Evolutionary conservation across 2,888 invertebrate genomes (phyloP).

Genomic region (Mystacides longicornis): DNA sequence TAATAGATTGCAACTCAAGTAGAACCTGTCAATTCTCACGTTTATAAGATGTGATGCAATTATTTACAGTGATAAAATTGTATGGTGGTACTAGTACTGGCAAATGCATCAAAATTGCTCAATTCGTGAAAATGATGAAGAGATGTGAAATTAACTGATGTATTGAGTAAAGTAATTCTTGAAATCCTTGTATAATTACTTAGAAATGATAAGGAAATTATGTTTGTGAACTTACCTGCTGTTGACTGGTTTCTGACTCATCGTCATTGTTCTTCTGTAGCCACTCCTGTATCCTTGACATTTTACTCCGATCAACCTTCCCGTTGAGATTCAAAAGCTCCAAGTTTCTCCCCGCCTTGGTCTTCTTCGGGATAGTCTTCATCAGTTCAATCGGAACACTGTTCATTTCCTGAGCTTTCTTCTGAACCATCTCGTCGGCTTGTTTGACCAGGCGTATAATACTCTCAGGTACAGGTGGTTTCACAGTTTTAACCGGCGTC

Average conservation of each 20-base stretch:
- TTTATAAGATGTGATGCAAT: no score
- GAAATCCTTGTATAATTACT: no score
- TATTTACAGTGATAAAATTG: no score
- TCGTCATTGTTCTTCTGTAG: constrained; percentile 42
- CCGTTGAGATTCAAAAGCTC: constrained; percentile 50
- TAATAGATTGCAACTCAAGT: no score
- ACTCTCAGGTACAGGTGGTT: constrained; percentile 38
- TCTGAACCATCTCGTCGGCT: constrained; percentile 71
- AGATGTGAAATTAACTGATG: no score
- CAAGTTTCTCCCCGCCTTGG: constrained; percentile 42
- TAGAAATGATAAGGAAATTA: no score
- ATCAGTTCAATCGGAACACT: constrained; percentile 32
- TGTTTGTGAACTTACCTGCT: constrained; percentile 20
- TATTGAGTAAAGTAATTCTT: no score
- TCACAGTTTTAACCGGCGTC: constrained; percentile 34
- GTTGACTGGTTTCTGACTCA: constrained; percentile 34
- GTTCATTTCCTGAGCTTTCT: constrained; percentile 40
- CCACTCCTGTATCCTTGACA: constrained; percentile 65
- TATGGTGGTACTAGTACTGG: no score
- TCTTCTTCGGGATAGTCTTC: constrained; percentile 35
- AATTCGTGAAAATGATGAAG: no score
- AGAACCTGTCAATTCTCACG: no score
- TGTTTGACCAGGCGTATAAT: constrained; percentile 71
- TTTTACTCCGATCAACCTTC: constrained; percentile 48
- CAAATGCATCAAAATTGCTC: no score